Percentiles rank a stretch among this genome's conserved stretches.
Conservation (phyloP, 1,140 invertebrate species). For the Leucophenga varia region DNA sequence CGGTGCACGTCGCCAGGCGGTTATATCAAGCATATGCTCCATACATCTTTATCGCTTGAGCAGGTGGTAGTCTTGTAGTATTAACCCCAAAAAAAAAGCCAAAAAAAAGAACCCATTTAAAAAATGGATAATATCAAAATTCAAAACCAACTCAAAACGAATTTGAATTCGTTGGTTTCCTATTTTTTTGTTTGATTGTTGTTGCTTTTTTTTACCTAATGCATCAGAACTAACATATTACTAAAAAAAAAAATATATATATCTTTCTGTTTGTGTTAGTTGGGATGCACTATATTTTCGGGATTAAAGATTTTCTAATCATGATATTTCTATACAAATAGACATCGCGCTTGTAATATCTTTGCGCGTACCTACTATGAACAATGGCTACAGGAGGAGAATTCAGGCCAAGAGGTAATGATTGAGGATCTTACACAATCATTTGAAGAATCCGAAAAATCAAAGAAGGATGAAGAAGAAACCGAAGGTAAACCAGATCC, state of each 20-base stretch:
- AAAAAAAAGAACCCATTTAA: too few species aligned
- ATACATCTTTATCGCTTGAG: conserved; percentile 88
- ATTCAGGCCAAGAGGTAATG: conserved; percentile 94
- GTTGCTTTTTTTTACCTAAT: too few species aligned
- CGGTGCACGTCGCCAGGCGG: conserved; percentile 90
- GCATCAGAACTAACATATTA: too few species aligned
- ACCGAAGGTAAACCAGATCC: conserved; percentile 92
- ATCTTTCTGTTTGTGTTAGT: too few species aligned
- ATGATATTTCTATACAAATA: too few species aligned
- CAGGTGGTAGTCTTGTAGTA: conserved; percentile 65
- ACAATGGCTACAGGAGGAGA: conserved; percentile 94
- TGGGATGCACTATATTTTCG: too few species aligned
- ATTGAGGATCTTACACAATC: conserved; percentile 95
- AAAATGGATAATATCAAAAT: background rate
- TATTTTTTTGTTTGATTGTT: too few species aligned
- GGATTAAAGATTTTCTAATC: too few species aligned
- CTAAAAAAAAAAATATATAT: too few species aligned
- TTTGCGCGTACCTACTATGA: conserved; percentile 93
- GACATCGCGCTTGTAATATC: conserved; percentile 97
- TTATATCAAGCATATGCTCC: conserved; percentile 92
- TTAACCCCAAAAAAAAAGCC: background rate
- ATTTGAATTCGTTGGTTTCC: too few species aligned
- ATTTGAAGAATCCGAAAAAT: conserved; percentile 91
- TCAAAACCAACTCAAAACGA: background rate
- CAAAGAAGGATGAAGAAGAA: conserved; percentile 84